Conservation (phyloP, 2,797 vertebrate species). For the Melanogrammus aeglefinus region DNA sequence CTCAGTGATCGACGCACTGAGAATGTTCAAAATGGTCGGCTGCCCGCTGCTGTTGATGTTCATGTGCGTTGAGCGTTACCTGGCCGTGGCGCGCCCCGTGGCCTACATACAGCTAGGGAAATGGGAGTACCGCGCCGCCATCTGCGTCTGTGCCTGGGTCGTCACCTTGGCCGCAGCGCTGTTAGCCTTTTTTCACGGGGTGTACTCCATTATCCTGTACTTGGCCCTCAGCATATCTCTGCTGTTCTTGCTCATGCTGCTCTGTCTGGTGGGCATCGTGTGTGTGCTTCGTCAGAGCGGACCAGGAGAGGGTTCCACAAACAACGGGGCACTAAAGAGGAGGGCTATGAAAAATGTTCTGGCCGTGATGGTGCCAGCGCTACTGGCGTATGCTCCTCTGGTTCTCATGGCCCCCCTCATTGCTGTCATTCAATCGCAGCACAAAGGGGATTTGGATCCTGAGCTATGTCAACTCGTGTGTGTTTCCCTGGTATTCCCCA, state of each 20-base stretch:
- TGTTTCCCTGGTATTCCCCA: conserved; percentile 33
- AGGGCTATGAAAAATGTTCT: conserved; percentile 37
- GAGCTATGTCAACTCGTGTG: conserved; percentile 28
- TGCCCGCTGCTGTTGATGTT: conserved; percentile 43
- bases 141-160: conserved; percentile 25
- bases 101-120: conserved; percentile 23
- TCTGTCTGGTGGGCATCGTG: conserved; percentile 34
- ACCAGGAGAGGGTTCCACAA: not conserved
- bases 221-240: conserved; percentile 22
- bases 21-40: conserved; percentile 32
- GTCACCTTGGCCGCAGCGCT: conserved; percentile 17
- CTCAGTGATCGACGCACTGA: not conserved
- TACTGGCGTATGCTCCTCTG: conserved; percentile 31
- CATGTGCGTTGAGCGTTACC: conserved; percentile 50
- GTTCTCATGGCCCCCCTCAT: conserved; percentile 28
- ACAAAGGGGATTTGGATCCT: accelerated
- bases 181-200: conserved; percentile 5
- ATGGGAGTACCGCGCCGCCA: conserved; percentile 9
- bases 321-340: conserved; percentile 21
- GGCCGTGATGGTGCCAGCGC: conserved; percentile 32
- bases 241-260: conserved; percentile 43
- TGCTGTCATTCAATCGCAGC: not conserved
- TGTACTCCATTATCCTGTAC: conserved; percentile 12
- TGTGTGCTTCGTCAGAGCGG: conserved; percentile 20
- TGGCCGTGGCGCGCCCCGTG: conserved; percentile 27